Conservation (phyloP, 2,797 vertebrate genomes). For the Neosilurus mollespiculum region DNA sequence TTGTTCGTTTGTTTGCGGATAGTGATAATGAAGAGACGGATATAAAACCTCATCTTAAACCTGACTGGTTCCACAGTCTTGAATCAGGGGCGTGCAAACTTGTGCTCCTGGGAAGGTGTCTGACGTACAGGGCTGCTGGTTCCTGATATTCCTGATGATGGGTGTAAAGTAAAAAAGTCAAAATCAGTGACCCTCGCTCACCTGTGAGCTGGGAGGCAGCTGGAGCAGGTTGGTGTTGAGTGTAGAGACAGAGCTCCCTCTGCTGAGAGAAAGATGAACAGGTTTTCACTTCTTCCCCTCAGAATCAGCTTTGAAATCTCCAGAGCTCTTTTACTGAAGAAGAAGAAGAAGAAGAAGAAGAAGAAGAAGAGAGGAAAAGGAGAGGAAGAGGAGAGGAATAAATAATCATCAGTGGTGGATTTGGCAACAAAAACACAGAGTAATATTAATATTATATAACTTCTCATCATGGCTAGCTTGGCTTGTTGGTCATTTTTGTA, state of each 20-base stretch:
- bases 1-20: background rate
- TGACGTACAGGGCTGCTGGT: background rate
- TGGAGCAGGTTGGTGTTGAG: background rate
- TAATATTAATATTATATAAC: background rate
- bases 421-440: background rate
- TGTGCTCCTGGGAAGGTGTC: background rate
- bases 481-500: background rate
- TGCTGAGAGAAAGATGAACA: conserved; percentile 58
- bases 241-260: conserved; percentile 70
- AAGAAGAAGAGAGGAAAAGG: no score
- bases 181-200: background rate
- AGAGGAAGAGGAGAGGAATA: no score
- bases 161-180: background rate
- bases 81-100: background rate
- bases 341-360: no score
- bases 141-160: background rate
- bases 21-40: background rate
- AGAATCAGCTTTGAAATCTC: no score
- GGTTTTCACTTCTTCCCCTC: background rate
- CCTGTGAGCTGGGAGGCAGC: background rate
- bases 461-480: background rate
- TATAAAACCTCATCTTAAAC: background rate
- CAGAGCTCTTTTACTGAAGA: no score
- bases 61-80: background rate
- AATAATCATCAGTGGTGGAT: no score